These are phyloP conservation scores for Catocala nupta DNA, from an alignment of 2,888 invertebrate genomes.

Conservation along the genomic window DNA sequence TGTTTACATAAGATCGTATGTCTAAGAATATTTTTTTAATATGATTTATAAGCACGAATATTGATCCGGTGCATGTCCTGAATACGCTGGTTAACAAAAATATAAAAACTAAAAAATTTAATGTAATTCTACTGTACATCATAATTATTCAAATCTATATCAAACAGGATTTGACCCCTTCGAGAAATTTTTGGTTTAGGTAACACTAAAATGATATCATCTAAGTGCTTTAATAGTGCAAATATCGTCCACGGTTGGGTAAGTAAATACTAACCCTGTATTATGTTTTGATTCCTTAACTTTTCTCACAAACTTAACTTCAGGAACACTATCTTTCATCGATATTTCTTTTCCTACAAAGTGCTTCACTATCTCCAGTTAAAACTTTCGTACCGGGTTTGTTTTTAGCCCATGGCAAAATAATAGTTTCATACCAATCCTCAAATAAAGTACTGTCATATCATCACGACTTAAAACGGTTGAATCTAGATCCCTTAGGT, in stretches of 20 bases:
- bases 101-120: too few relatives aligned
- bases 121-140: slow-evolving; percentile 1
- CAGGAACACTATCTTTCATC: too few relatives aligned
- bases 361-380: slow-evolving; percentile 19
- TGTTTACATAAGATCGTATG: too few relatives aligned
- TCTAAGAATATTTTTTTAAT: too few relatives aligned
- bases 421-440: slow-evolving; percentile 1
- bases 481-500: slow-evolving; percentile 6
- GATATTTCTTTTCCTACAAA: too few relatives aligned
- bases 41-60: too few relatives aligned
- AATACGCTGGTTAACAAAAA: too few relatives aligned
- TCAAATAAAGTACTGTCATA: background rate
- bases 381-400: slow-evolving; percentile 4
- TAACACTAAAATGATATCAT: slow-evolving; percentile 9
- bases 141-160: slow-evolving; percentile 7
- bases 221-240: slow-evolving; percentile 6
- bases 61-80: too few relatives aligned
- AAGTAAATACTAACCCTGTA: slow-evolving; percentile 4
- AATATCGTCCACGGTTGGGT: slow-evolving; percentile 6
- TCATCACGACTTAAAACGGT: background rate
- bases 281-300: background rate
- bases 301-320: slow-evolving; percentile 6
- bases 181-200: slow-evolving; percentile 8
- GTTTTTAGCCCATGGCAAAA: slow-evolving; percentile 2
- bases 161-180: slow-evolving; percentile 4